Base-by-base conservation (phyloP, 1,140 invertebrate species). In the Drosophila sechellia region DNA sequence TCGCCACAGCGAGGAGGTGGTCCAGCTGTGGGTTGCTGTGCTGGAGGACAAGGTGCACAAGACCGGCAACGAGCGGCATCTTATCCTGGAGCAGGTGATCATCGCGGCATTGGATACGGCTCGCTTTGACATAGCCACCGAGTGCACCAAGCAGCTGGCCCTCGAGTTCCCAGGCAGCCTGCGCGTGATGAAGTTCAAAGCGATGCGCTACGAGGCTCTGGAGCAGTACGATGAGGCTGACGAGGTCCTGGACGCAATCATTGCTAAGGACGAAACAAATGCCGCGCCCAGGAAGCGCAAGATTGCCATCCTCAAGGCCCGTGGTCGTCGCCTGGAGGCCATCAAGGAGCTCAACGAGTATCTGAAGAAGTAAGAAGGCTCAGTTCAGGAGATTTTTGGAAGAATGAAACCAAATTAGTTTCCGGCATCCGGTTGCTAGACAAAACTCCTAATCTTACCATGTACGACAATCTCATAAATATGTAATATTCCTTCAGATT, bases 341-440 rank as follows among this genome's bases (percentile, higher is more conserved):
- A 98, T 99, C 39, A 97, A 97, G 91, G 97, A 98, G 92, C 93
- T 99, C 12, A 96, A 96, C 55, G 97, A 99, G 75, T 99, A 99
- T 94, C 94, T 99, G 2, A 89, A 90, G 69, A 90, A 89, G 84
- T 90, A 78, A 3, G 3, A 20, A 20, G 4, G 4, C 42, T 43
- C 4, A 15, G n/a, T 17, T n/a, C 5, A n/a, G 6, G 37, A 5
- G n/a, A 3, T 31, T 31, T 6, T 31, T 31, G 27, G 27, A 31
- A 31, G 27, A 31, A 31, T 0, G 27, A 1, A 31, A 31, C 27
- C 5, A 8, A 31, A 31, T 27, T 27, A 1, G 5, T 5, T 5
- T 27, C 25, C 25, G 25, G 25, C 25, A 27, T 5, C 6, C 27
- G 5, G 1, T 1, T 31, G 5, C 27, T 31, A 31, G 27, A 31